phyloP scores from a whole-genome alignment of 2,113 vertebrate genomes.

The Pedetes capensis region DNA sequence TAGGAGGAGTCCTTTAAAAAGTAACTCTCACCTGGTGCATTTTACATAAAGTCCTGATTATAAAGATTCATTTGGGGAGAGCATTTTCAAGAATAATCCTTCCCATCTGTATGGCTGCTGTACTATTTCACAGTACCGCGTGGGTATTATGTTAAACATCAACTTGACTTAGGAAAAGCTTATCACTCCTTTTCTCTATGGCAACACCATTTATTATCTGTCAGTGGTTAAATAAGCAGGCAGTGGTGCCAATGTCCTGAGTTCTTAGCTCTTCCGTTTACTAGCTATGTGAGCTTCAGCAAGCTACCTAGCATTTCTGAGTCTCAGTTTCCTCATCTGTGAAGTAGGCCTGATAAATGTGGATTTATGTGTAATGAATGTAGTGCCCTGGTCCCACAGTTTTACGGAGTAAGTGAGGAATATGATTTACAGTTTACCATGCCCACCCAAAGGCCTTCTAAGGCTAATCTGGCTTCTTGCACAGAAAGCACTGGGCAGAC shows the following conservation, averaged over 20 bases:
- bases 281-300: background rate
- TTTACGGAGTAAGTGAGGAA: background rate
- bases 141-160: background rate
- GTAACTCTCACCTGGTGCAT: background rate
- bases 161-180: background rate
- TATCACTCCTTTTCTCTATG: background rate
- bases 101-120: background rate
- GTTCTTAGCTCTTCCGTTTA: background rate
- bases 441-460: background rate
- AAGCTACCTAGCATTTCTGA: background rate
- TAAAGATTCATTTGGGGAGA: constrained; percentile 20
- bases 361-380: background rate
- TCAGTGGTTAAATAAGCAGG: background rate
- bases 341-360: background rate
- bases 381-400: background rate
- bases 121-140: background rate
- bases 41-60: constrained; percentile 46
- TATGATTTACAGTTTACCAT: background rate
- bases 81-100: background rate
- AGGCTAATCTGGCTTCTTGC: background rate
- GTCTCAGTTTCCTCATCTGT: background rate
- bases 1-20: constrained; percentile 13
- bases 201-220: background rate
- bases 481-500: background rate
- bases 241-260: background rate